Base-by-base conservation (phyloP, 2,113 vertebrate species). In the Mungos mungo region DNA sequence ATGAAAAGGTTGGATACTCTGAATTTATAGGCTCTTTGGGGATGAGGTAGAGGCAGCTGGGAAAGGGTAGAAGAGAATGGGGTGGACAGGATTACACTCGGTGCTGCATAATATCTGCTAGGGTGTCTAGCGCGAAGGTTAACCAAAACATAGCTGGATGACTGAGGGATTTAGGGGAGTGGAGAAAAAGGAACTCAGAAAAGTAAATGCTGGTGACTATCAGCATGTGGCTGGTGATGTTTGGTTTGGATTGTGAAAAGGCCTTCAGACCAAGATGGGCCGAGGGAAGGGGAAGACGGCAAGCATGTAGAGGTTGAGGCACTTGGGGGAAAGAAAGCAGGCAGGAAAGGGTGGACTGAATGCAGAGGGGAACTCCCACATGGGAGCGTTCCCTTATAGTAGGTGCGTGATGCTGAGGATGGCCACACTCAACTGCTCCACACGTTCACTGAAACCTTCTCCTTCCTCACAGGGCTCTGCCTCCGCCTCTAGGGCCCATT, bases 21-120 rank as follows among this genome's bases (percentile, higher is more conserved):
- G 88, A 95, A 88, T 91, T 96, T 96, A 96, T 38, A 97, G 96
- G 97, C 97, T 97, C 90, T 97, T 92, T 79, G 88, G 97, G 97
- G 96, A 97, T 98, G 98, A 98, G 98, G 98, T 97, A 98, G 98
- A 97, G 95, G 96, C 95, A 97, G 88, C 71, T 38, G 41, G 97
- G 96, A 82, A 81, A 93, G 66, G 92, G 87, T 9, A 71, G 57
- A 68, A 89, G n/a, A 72, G 27, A 33, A n/a, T 35, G 35, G 74
- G 45, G 25, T 81, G 54, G 84, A 71, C 47, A 41, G 33, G 47
- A 31, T 81, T 57, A 89, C 35, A 71, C 3, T 9, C 4, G 74
- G 68, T 93, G 86, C 79, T 57, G 74, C 1, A 1, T 66, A 60
- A 38, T 35, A 54, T 47, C 79, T 69, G 63, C 47, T 7, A 54